Evolutionary conservation across 2,888 invertebrate genomes (phyloP).

Genomic region (Copidosoma aretas): DNA sequence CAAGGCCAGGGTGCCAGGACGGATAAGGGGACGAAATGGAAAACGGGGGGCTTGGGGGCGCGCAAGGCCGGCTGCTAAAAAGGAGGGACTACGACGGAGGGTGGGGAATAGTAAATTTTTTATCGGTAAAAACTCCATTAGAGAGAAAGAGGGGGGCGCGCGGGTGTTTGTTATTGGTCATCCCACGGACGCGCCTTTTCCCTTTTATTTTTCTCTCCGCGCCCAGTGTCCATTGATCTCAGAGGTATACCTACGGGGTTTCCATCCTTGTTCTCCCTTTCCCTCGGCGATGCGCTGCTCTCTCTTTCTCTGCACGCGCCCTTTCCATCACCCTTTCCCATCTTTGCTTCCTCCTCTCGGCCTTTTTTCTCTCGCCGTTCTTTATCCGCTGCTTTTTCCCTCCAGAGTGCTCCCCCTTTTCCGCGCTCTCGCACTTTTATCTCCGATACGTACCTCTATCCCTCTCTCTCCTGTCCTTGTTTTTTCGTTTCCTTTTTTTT

Average conservation of each 20-base stretch:
- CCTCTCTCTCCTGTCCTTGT: background rate
- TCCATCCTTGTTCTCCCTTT: conserved; percentile 35
- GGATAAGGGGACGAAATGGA: conserved; percentile 39
- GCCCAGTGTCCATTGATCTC: conserved; percentile 35
- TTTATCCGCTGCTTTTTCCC: conserved; percentile 1
- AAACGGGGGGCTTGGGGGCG: conserved; percentile 26
- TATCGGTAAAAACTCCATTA: conserved; percentile 63
- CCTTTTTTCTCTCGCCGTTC: conserved; percentile 5
- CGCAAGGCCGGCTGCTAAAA: conserved; percentile 15
- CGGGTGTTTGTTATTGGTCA: conserved; percentile 62
- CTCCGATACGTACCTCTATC: background rate
- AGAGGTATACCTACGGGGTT: conserved; percentile 1
- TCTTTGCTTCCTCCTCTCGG: background rate
- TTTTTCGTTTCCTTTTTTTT: background rate
- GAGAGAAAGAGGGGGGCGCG: conserved; percentile 50
- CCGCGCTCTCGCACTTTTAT: background rate
- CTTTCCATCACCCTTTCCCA: background rate
- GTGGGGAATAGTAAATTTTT: conserved; percentile 60
- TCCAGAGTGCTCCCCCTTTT: background rate
- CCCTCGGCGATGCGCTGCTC: conserved; percentile 35
- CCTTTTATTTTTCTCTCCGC: background rate
- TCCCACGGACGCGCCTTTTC: conserved; percentile 47
- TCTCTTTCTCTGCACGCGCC: conserved; percentile 17
- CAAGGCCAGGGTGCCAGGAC: conserved; percentile 24
- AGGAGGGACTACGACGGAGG: conserved; percentile 34